These are phyloP conservation scores for Dryocosmus kuriphilus DNA, from an alignment of 2,888 invertebrate species.

Conservation along the genomic window DNA sequence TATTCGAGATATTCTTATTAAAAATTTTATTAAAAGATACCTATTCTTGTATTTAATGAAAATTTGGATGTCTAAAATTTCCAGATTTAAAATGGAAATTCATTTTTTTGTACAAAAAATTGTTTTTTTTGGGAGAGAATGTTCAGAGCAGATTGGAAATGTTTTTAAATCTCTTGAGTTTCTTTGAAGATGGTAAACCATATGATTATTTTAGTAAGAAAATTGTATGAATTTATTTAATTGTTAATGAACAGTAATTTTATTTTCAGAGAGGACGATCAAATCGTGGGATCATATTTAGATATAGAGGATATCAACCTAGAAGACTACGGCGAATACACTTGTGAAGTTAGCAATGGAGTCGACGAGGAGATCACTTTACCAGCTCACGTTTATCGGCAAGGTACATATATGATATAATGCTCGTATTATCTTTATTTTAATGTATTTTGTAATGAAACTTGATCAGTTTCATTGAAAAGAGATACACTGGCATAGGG, in stretches of 20 bases:
- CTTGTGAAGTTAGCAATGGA: slow-evolving; percentile 84
- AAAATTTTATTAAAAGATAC: neutral
- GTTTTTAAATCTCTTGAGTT: neutral
- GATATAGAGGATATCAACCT: slow-evolving; percentile 81
- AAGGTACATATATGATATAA: slow-evolving; percentile 63
- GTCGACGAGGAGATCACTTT: slow-evolving; percentile 76
- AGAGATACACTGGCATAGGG: no score
- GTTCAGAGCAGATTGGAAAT: neutral
- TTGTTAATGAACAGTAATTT: slow-evolving; percentile 6
- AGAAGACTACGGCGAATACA: slow-evolving; percentile 86
- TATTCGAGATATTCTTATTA: neutral
- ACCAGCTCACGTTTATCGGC: slow-evolving; percentile 73
- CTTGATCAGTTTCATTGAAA: no score
- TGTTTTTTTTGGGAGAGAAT: neutral
- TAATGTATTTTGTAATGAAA: no score
- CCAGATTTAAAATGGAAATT: neutral
- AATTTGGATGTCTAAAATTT: neutral
- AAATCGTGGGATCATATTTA: slow-evolving; percentile 86
- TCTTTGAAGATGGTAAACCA: neutral
- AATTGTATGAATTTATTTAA: neutral
- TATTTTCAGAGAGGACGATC: slow-evolving; percentile 82
- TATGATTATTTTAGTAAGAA: neutral
- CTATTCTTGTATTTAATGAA: neutral
- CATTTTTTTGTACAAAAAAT: neutral
- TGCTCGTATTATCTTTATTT: neutral